A percentile compares a stretch with the other conserved stretches of the same genome.
phyloP scores from a whole-genome alignment of 2,888 invertebrate species.

The Magallana nippona region DNA sequence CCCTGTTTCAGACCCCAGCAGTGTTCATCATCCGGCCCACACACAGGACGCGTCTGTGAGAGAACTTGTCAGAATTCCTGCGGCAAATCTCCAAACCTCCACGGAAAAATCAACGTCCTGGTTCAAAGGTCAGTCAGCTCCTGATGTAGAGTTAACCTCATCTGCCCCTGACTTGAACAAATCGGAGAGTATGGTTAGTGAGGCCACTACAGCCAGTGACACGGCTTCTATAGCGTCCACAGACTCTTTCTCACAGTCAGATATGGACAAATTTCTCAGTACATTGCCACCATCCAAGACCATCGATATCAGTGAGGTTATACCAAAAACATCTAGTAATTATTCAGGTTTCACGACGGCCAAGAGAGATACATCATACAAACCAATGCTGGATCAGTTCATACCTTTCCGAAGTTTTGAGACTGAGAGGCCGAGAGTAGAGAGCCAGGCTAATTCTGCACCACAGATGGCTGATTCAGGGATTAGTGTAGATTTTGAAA shows the following conservation, averaged over 20 bases:
- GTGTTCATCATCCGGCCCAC: background rate
- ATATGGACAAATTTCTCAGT: constrained; percentile 64
- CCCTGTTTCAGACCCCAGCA: background rate
- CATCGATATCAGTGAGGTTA: constrained; percentile 60
- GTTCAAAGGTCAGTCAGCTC: constrained; percentile 54
- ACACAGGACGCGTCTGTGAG: constrained; percentile 35
- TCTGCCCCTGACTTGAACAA: constrained; percentile 8
- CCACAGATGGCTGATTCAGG: constrained; percentile 45
- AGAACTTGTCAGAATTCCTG: constrained; percentile 75
- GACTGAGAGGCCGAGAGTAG: background rate
- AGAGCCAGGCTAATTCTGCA: constrained; percentile 3
- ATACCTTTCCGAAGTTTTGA: background rate
- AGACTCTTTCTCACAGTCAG: constrained; percentile 58
- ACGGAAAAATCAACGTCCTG: constrained; percentile 64
- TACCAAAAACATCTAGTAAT: constrained; percentile 51
- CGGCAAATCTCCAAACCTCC: constrained; percentile 69
- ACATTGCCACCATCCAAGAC: constrained; percentile 65
- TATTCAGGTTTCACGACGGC: constrained; percentile 58
- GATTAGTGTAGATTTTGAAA: constrained; percentile 40
- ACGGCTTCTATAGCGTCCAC: constrained; percentile 62
- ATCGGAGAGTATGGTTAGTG: constrained; percentile 15
- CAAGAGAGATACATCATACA: constrained; percentile 65
- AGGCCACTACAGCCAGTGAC: constrained; percentile 57
- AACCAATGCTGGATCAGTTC: constrained; percentile 52
- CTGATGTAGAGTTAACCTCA: background rate